Evolutionary conservation across 2,113 vertebrate species (phyloP), one percentile per base, ranked within the genome.

Genomic region (Tricholaema leucomelas): DNA sequence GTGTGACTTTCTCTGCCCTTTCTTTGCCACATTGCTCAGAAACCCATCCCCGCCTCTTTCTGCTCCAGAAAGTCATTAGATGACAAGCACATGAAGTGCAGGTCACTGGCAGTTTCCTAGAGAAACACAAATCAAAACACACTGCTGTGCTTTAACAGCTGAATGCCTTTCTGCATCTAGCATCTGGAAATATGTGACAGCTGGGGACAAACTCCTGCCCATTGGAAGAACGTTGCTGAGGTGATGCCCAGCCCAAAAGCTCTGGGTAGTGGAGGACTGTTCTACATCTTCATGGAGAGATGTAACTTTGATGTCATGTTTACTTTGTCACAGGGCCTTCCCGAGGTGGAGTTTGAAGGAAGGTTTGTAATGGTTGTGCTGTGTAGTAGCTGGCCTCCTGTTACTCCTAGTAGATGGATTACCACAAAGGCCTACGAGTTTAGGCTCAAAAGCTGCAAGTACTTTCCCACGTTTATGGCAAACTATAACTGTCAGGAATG

Each of bases 201-300:
- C 9, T 67, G 50, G 40, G 35, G 28, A 38, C 42, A 60, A 73
- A 4, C 10, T 40, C 58, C 69, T 48, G 58, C 16, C 56, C 27
- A 3, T 3, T 4, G 33, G 10, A 64, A 66, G 16, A 58, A 10
- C 1, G 33, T 1, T 48, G 38, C 56, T 63, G 52, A 67, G 33
- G 16, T 11, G 13, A 27, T 33, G 14, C 10, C 59, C 59, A 80
- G 74, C 21, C 56, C 40, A 50, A 70, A 28, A 70, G n/a, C 44
- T 73, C 44, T 0, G 0, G 5, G 14, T 9, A n/a, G 66, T 40
- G 56, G 11, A 56, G 7, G 18, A 11, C 6, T 66, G 31, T 33
- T 75, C 33, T 64, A 38, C 33, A 23, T 17, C 48, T 66, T 75
- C 54, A 6, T 12, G 4, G 2, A 25, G 20, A 77, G 52, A 67